Evolutionary conservation across 2,113 vertebrate species (phyloP), one percentile per base, ranked within the genome.

Genomic region (Prolemur simus): DNA sequence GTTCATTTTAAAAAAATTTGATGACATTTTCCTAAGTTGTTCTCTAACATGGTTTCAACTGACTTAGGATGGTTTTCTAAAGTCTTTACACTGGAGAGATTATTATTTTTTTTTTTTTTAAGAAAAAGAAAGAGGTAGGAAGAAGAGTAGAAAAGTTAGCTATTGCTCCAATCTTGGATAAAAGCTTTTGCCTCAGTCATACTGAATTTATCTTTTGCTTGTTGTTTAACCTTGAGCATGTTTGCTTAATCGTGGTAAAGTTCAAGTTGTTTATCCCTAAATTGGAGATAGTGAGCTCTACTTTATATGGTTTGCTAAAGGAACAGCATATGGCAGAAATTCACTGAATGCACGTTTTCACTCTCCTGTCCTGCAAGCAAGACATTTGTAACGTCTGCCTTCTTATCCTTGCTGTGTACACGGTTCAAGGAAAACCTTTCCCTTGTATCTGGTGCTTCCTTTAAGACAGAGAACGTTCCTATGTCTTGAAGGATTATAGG

Each of bases 121-220:
- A 96, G 39, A 83, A 83, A 37, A 21, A 68, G 34, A 29, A 68
- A 45, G 32, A 64, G 94, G 42, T 15, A 83, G 4, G n/a, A 84
- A 92, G 34, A 86, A 47, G 14, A 80, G 42, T 25, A 91, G 66
- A 94, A 88, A 93, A 27, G 27, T 63, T 86, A 94, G 14, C n/a
- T 76, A 6, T 69, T 94, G 8, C 17, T 94, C 58, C 60, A n/a
- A 34, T 58, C 34, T 76, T 34, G 29, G 82, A 92, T 77, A 73
- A 78, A 78, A 94, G 23, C 18, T 60, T 63, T 84, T 96, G 66
- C 47, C 37, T 94, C 64, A n/a, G 8, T 54, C 14, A 20, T 60
- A 66, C 6, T 47, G 63, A 91, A 45, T 92, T 95, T 77, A 82
- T 68, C 42, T 49, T 7, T 87, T 63, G 49, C n/a, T 20, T 84